Conservation (phyloP, 2,797 vertebrate species). For the Onychomys torridus region DNA sequence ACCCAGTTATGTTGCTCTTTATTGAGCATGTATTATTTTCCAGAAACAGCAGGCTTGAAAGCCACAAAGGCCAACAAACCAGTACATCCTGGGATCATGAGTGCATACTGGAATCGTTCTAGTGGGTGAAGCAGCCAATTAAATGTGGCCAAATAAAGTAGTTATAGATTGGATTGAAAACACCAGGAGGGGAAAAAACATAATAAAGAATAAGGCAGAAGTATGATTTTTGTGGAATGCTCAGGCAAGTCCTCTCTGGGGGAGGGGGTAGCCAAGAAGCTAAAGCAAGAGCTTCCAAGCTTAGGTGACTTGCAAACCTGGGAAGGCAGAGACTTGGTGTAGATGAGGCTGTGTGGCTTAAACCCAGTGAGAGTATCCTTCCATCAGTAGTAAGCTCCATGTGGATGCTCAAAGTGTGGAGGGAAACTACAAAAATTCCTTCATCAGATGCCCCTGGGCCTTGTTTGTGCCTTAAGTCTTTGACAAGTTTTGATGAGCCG, state of each 20-base stretch:
- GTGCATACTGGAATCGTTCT: not conserved
- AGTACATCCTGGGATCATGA: not conserved
- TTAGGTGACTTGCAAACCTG: not conserved
- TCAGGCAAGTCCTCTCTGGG: not conserved
- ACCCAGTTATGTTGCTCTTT: not conserved
- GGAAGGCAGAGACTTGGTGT: not conserved
- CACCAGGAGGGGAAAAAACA: not conserved
- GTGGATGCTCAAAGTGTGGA: not conserved
- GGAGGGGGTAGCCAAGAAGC: not conserved
- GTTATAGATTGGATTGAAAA: not conserved
- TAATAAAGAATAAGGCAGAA: not conserved
- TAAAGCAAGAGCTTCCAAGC: not conserved
- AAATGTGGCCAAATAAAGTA: constrained; percentile 37
- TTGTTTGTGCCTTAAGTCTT: not conserved
- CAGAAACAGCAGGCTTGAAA: constrained; percentile 40
- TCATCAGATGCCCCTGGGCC: not conserved
- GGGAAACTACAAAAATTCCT: not conserved
- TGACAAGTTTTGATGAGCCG: not conserved
- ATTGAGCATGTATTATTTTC: not conserved
- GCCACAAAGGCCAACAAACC: not conserved
- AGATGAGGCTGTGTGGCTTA: not conserved
- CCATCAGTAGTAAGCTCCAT: not conserved
- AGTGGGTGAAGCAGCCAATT: constrained; percentile 1
- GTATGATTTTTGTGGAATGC: not conserved
- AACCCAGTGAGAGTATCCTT: not conserved